Base-by-base conservation (phyloP, 2,888 invertebrate species). In the Cheiracanthium punctorium region DNA sequence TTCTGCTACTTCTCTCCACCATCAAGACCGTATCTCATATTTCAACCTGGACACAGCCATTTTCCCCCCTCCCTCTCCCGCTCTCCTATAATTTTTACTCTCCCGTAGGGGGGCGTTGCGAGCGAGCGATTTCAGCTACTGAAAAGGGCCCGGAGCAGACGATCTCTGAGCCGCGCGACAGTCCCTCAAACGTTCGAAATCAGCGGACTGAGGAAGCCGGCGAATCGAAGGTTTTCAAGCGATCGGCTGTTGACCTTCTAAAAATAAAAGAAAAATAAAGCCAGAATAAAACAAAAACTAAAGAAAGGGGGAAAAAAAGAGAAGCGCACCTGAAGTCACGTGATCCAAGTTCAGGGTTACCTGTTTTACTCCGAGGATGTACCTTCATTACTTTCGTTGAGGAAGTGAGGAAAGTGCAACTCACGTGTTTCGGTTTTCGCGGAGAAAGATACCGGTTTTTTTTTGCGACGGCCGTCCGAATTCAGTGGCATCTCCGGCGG, bases 271-370 rank as follows among this genome's bases (percentile, higher is more conserved):
- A 10, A 37, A 37, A 10, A 7, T 4, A 10, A 37, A 37, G 10
- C 4, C 37, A 37, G 37, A 12, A 37, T 8, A 37, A n/a, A n/a
- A n/a, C 5, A 37, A 12, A 37, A 37, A 37, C 5, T 8, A 8
- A 37, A 12, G 5, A 12, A 12, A 37, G 37, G 37, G 37, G 37
- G 37, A 37, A 48, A 58, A 58, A 12, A 24, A 58, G 24, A 58
- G 58, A 58, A 37, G 24, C 58, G 24, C 58, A 58, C 58, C 58
- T 58, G 58, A 58, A 58, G 58, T 58, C 58, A 58, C 58, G 58
- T 58, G 58, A 58, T 24, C n/a, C 58, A 58, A 58, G 58, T 58
- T 58, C 58, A 58, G 58, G 58, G 58, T 58, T 58, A 24, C 58
- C 24, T 58, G 43, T 17, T 24, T 48, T 58, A 24, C 24, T 24